Evolutionary conservation across 30 jellyfish, hydroid and myxozoan species (phyloP), one percentile per base, ranked within the genome.

Genomic region (Sanderia malayensis): DNA sequence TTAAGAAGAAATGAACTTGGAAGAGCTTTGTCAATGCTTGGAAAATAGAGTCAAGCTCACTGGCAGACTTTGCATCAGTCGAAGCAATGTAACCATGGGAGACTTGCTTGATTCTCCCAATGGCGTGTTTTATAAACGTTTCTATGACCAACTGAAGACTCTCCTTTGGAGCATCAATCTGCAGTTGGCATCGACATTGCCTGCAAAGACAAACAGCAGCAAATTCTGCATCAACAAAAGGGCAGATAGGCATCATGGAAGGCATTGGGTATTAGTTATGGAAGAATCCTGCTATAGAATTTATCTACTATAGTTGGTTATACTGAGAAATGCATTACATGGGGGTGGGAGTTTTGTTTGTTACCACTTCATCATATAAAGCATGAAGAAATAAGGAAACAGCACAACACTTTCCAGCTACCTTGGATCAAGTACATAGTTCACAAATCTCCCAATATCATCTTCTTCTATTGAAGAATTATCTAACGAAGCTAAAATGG

Each of bases 1-100:
- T 79, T 46, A 92, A 13, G 46, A 76, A 87, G 66, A 62, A 92
- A 44, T 92, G 95, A 6, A 84, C 95, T 59, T 92, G 98, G 34
- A 92, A 92, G 23, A 79, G 76, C 71, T 92, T 92, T 4, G 93
- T 63, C 25, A 92, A 85, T 9, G 96, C 98, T 79, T 92, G 98
- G 62, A 80, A 82, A n/a, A 92, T 44, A 37, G 67, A 71, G 44
- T 92, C 98, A 10, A 69, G 70, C 27, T 85, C 72, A 53, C 46
- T 45, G 27, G 62, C 66, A 11, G 41, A 30, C 74, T 80, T 87
- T 20, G 69, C 19, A 24, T 64, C 44, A 19, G 71, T 67, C 0
- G 73, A 66, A 11, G 55, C 60, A 23, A 86, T 23, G 27, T 11
- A 31, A 2, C 82, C 80, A 22, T 75, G 70, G 34, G 83, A 33